These are phyloP conservation scores for Tiliacea citrago DNA, from an alignment of 2,888 invertebrate genomes.

Conservation along the genomic window DNA sequence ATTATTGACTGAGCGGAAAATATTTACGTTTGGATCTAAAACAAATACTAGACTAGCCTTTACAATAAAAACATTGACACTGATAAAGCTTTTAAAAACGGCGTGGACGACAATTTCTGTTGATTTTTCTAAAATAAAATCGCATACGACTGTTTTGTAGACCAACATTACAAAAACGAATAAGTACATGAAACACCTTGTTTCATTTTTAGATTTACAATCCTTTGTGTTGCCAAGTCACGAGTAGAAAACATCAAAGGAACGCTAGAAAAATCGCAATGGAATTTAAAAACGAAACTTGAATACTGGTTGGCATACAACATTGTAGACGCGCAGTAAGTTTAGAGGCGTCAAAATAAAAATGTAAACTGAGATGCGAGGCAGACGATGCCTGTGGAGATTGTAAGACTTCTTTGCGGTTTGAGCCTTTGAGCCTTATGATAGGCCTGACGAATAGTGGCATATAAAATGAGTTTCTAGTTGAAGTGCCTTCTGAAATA, in stretches of 20 bases:
- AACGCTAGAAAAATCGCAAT: slow-evolving; percentile 51
- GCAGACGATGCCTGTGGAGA: slow-evolving; percentile 86
- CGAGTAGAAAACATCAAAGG: slow-evolving; percentile 46
- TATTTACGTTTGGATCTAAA: slow-evolving; percentile 16
- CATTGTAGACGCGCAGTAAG: slow-evolving; percentile 57
- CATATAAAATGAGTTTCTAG: slow-evolving; percentile 3
- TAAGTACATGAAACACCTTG: slow-evolving; percentile 35
- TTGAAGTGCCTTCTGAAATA: neutral
- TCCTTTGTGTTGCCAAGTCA: slow-evolving; percentile 52
- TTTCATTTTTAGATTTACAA: slow-evolving; percentile 57
- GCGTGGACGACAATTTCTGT: neutral
- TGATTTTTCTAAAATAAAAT: slow-evolving; percentile 28
- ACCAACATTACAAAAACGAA: slow-evolving; percentile 26
- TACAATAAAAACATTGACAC: slow-evolving; percentile 37
- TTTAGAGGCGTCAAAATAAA: slow-evolving; percentile 74
- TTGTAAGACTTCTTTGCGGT: slow-evolving; percentile 89
- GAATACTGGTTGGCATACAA: slow-evolving; percentile 44
- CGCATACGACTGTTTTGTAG: slow-evolving; percentile 16
- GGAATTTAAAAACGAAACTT: slow-evolving; percentile 57
- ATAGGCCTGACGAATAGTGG: slow-evolving; percentile 59
- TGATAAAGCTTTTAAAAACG: slow-evolving; percentile 31
- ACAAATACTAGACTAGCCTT: slow-evolving; percentile 25
- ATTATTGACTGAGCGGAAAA: slow-evolving; percentile 25
- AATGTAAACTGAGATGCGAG: slow-evolving; percentile 76
- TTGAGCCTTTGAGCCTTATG: slow-evolving; percentile 66